Base-by-base conservation (phyloP, 2,888 invertebrate genomes). In the Pollenia amentaria region DNA sequence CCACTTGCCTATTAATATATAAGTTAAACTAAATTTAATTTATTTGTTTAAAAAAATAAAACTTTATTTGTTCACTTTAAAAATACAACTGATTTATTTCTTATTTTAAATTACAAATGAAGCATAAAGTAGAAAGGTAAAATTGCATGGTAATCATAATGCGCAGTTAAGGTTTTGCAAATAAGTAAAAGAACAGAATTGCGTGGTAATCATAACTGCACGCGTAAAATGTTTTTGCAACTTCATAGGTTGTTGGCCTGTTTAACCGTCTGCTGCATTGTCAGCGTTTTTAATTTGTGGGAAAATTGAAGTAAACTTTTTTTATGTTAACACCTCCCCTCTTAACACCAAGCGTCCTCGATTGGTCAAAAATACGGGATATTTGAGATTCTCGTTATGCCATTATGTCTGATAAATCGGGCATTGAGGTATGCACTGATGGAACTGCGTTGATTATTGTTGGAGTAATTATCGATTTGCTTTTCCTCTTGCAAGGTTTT, bases 301-400 rank as follows among this genome's bases (percentile, higher is more conserved):
- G 29, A 29, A 29, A 29, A 29, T 29, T 29, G 6, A 29, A 6
- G 29, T 6, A 29, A 29, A 44, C 44, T 16, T 57, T 57, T n/a
- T 21, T 38, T 57, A 21, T 57, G 57, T 38, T 57, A 57, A 57
- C 57, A 12, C 57, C 21, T 57, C 38, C 29, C 57, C 38, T 7
- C 21, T 29, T 57, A 57, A 57, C 21, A 18, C 18, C 57, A 21
- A 57, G 21, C 57, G 57, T 57, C 29, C 57, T 57, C 57, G 57
- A 11, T 57, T 14, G 57, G 18, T 29, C 11, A 29, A 14, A 57
- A 38, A 14, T 57, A 57, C 9, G 57, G 29, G 21, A 57, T 57
- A 14, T 10, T 7, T 29, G 57, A 14, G 14, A 29, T 21, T 57
- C 14, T 29, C 21, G 57, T 57, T 57, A 21, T 29, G 12, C 12